Percentiles rank a stretch among this genome's conserved stretches.
Evolutionary conservation across 2,797 vertebrate genomes (phyloP).

Genomic region (Oreonectes daqikongensis): DNA sequence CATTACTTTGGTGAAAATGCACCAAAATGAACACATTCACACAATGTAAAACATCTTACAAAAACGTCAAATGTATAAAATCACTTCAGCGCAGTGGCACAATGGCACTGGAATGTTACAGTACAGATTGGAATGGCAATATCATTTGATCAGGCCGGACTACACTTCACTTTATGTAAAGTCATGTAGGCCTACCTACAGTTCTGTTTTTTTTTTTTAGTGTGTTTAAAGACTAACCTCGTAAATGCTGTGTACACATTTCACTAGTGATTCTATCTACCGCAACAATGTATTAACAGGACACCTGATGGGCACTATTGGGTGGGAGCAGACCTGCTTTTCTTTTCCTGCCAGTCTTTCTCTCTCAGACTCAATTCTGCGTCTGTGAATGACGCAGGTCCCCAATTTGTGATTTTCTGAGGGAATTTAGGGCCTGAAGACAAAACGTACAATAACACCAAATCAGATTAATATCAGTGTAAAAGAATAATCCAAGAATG

Average conservation of each 20-base stretch:
- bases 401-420: constrained; percentile 92
- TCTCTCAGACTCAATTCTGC: constrained; percentile 86
- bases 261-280: constrained; percentile 43
- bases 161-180: constrained; percentile 11
- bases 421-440: constrained; percentile 85
- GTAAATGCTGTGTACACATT: constrained; percentile 32
- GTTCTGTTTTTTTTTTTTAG: constrained; percentile 43
- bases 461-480: background rate
- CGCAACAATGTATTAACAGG: constrained; percentile 6
- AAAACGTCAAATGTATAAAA: constrained; percentile 39
- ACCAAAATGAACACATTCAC: constrained; percentile 41
- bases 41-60: constrained; percentile 34
- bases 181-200: constrained; percentile 19
- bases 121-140: constrained; percentile 34
- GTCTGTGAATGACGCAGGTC: constrained; percentile 89
- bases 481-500: background rate
- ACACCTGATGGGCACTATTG: constrained; percentile 57
- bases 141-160: constrained; percentile 39
- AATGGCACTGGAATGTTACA: constrained; percentile 45
- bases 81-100: constrained; percentile 39
- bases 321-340: constrained; percentile 74
- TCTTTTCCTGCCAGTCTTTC: constrained; percentile 90
- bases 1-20: constrained; percentile 49
- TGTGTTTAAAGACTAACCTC: constrained; percentile 29
- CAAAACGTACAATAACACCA: background rate